Conservation (phyloP, 2,888 invertebrate genomes). For the Molanna angustata region DNA sequence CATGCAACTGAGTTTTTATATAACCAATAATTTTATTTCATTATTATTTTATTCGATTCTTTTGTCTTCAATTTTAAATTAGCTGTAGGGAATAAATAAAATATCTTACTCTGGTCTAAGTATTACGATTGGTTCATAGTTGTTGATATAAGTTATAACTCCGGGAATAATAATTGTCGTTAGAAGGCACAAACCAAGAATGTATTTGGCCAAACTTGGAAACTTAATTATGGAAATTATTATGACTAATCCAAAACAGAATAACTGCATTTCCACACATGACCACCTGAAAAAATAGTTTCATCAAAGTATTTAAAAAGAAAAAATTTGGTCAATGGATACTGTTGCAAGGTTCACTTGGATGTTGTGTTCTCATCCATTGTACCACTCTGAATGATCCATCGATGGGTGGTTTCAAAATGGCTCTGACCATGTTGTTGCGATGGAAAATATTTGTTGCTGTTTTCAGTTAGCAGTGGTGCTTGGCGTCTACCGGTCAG, state of each 20-base stretch:
- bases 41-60: no score
- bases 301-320: background rate
- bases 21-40: no score
- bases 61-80: background rate
- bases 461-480: no score
- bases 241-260: slow-evolving; percentile 36
- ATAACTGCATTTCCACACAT: slow-evolving; percentile 40
- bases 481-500: no score
- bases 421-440: no score
- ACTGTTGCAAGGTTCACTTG: no score
- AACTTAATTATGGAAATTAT: slow-evolving; percentile 36
- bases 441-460: no score
- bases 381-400: no score
- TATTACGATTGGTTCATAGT: slow-evolving; percentile 36
- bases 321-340: background rate
- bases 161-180: slow-evolving; percentile 36
- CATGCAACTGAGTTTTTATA: no score
- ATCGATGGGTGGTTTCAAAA: no score
- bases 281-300: slow-evolving; percentile 38
- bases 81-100: background rate
- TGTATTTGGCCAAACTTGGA: slow-evolving; percentile 31
- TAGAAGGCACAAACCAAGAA: slow-evolving; percentile 30
- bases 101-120: slow-evolving; percentile 35
- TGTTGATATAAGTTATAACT: slow-evolving; percentile 36
- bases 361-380: no score